Base-by-base conservation (phyloP, 1,140 invertebrate genomes). In the Danaus melanippus region DNA sequence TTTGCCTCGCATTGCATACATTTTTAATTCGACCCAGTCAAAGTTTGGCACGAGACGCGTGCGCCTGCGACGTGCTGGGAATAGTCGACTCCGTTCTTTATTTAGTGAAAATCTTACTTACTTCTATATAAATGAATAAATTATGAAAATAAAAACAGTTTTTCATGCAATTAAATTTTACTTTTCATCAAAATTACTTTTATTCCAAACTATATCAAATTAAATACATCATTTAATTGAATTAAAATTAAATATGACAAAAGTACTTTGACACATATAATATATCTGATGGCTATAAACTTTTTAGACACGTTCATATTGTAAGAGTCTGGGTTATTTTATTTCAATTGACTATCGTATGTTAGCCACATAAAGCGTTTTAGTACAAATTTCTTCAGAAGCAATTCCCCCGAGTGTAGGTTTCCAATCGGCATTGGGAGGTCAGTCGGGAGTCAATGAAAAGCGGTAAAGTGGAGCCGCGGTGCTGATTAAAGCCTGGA, bases 401-500 rank as follows among this genome's bases (percentile, higher is more conserved):
- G 66, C 67, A 76, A 74, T 74, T 82, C 73, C 76, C 74, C 56
- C 53, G 76, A 79, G 76, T 81, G 70, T 75, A 74, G 78, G 75
- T 80, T 85, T 82, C 79, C 82, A 83, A 85, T 85, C 80, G 82
- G 67, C 71, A 67, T 61, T 68, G 67, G 66, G 71, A 62, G 82
- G 82, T 83, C 82, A 85, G 79, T 64, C 68, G 79, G 66, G 79
- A 80, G 79, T 80, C 79, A 82, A 82, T 84, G 82, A 76, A 82
- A 83, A 82, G 79, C 79, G 79, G 82, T 83, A 82, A 83, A 85
- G 77, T 85, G 78, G 78, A 78, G 74, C 78, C 74, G 78, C 65
- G 64, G 74, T 71, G 78, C 81, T 86, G 83, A 86, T 86, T 86
- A 86, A 86, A 84, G 79, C 80, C 80, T 78, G 74, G 64, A 86